Conservation (phyloP, 2,797 vertebrate species). For the Neopelma chrysocephalum region DNA sequence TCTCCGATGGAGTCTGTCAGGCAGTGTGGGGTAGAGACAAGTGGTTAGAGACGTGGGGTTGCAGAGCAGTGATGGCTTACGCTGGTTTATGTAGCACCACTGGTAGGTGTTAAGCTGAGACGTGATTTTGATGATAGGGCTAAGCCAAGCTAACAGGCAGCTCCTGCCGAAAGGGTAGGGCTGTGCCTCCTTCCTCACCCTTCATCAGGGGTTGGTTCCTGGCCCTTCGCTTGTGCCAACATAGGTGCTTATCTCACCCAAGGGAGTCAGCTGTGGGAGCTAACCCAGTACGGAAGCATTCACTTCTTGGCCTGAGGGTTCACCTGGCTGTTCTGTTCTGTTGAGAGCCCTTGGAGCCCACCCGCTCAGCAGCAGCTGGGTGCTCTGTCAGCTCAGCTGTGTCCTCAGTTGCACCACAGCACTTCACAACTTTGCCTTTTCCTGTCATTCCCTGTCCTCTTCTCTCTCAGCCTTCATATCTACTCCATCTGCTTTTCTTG, state of each 20-base stretch:
- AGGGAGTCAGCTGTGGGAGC: background rate
- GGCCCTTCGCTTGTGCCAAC: background rate
- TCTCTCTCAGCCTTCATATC: background rate
- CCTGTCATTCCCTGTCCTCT: background rate
- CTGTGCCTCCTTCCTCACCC: background rate
- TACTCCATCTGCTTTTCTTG: background rate
- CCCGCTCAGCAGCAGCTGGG: background rate
- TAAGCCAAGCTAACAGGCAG: background rate
- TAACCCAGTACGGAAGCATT: background rate
- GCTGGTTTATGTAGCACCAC: background rate
- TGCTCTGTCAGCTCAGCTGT: background rate
- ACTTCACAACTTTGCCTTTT: background rate
- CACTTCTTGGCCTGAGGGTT: background rate
- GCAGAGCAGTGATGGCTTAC: background rate
- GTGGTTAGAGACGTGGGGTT: rapidly evolving
- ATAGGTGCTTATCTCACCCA: background rate
- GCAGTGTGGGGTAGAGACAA: background rate
- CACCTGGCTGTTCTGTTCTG: background rate
- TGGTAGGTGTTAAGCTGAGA: background rate
- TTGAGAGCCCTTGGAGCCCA: background rate
- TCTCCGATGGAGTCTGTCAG: background rate
- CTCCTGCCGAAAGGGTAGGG: background rate
- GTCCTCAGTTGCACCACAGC: background rate
- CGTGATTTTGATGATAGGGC: background rate
- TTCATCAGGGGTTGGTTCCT: background rate